phyloP scores from a whole-genome alignment of 2,888 invertebrate species.

The Andrena fulva region DNA sequence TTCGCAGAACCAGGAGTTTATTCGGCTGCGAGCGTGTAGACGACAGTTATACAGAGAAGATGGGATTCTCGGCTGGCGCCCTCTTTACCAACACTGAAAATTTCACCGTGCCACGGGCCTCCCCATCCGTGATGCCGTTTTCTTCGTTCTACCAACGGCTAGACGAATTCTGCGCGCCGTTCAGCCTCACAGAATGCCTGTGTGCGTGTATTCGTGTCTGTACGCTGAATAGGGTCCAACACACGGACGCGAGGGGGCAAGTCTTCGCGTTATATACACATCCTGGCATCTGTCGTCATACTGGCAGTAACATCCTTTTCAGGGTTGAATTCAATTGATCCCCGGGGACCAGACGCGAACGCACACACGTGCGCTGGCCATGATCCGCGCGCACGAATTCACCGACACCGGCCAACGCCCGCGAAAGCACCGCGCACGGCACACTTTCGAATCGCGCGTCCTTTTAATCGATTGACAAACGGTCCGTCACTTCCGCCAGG shows the following conservation, averaged over 20 bases:
- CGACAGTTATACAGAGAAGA: slow-evolving; percentile 54
- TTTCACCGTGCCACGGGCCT: slow-evolving; percentile 22
- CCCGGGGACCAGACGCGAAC: slow-evolving; percentile 1
- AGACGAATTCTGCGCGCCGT: slow-evolving; percentile 36
- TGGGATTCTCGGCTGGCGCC: slow-evolving; percentile 31
- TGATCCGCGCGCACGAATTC: slow-evolving; percentile 36
- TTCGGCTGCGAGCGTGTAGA: slow-evolving; percentile 37
- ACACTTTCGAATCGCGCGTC: slow-evolving; percentile 42
- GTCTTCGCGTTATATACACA: slow-evolving; percentile 15
- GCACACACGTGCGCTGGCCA: neutral
- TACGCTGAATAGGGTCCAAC: slow-evolving; percentile 1
- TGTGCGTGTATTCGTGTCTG: neutral
- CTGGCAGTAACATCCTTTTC: slow-evolving; percentile 65
- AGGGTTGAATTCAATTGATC: slow-evolving; percentile 75
- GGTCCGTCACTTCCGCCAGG: slow-evolving; percentile 68
- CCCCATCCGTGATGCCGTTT: slow-evolving; percentile 56
- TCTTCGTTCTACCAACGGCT: slow-evolving; percentile 33
- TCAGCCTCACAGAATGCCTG: neutral
- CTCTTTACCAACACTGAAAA: slow-evolving; percentile 42
- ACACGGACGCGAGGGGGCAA: neutral
- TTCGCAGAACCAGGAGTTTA: slow-evolving; percentile 38
- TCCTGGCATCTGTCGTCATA: slow-evolving; percentile 69
- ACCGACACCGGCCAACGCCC: slow-evolving; percentile 25
- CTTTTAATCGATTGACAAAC: slow-evolving; percentile 68
- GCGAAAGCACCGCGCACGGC: neutral